phyloP scores from a whole-genome alignment of 2,888 invertebrate species.

The Pardosa pseudoannulata region DNA sequence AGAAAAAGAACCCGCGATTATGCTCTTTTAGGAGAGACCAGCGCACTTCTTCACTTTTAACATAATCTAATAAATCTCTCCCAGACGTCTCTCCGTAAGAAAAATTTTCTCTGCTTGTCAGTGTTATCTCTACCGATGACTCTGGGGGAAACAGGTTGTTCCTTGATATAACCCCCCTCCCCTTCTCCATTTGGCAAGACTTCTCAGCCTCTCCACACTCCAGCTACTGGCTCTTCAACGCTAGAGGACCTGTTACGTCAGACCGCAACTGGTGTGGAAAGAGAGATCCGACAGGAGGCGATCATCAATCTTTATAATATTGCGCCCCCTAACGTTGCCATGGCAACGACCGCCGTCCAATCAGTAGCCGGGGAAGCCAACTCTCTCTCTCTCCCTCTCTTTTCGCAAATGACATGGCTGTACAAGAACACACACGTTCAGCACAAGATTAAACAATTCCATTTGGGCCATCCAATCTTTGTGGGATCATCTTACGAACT shows the following conservation, averaged over 20 bases:
- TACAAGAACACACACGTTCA: constrained; percentile 22
- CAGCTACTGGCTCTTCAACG: constrained; percentile 11
- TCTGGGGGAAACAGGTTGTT: neutral
- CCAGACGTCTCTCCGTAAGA: neutral
- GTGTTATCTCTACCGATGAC: neutral
- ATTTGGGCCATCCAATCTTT: constrained; percentile 45
- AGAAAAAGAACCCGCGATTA: constrained; percentile 1
- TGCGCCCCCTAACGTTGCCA: constrained; percentile 52
- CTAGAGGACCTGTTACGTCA: constrained; percentile 57
- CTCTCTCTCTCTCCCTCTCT: constrained; percentile 28
- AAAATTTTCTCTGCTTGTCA: neutral
- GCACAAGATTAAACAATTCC: constrained; percentile 60
- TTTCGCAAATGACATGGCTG: constrained; percentile 39
- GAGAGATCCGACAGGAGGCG: constrained; percentile 7
- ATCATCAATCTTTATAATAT: constrained; percentile 71
- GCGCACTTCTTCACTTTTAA: constrained; percentile 3
- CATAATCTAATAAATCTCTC: constrained; percentile 19
- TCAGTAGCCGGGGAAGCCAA: constrained; percentile 38
- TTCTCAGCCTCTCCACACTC: neutral
- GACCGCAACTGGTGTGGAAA: constrained; percentile 65
- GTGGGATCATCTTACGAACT: constrained; percentile 21
- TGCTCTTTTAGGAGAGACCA: neutral
- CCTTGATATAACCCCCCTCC: neutral
- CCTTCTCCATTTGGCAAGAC: neutral
- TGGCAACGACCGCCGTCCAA: constrained; percentile 44